Conservation (phyloP, 2,888 invertebrate species). For the Oscheius sp. region DNA sequence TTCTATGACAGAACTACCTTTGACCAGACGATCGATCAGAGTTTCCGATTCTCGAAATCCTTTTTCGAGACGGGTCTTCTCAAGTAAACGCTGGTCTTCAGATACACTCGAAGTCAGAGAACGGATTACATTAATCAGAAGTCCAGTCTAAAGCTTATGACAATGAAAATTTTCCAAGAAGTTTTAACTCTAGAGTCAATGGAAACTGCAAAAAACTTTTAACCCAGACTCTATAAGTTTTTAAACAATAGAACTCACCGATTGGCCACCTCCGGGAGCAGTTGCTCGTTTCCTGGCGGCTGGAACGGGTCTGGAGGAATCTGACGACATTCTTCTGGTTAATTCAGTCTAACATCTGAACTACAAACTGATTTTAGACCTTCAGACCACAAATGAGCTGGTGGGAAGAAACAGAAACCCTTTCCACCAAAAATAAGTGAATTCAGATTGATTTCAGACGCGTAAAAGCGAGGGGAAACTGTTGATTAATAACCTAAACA, state of each 20-base stretch:
- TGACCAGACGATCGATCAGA: conserved; percentile 87
- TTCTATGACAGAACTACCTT: conserved; percentile 75
- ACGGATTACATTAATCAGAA: conserved; percentile 91
- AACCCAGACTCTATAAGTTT: too few species aligned
- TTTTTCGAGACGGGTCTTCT: conserved; percentile 91
- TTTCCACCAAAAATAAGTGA: too few species aligned
- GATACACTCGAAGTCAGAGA: conserved; percentile 89
- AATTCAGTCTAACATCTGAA: neutral
- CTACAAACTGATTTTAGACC: neutral
- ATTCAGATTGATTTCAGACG: too few species aligned
- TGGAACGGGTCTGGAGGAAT: conserved; percentile 28
- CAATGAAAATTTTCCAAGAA: neutral
- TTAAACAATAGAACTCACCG: conserved; percentile 19
- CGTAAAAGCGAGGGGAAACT: too few species aligned
- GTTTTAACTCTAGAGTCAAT: too few species aligned
- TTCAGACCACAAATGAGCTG: too few species aligned
- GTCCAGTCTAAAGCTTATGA: conserved; percentile 51
- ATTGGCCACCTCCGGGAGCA: conserved; percentile 15
- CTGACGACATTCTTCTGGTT: conserved; percentile 3
- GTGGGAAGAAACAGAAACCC: too few species aligned
- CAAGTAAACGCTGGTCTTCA: conserved; percentile 87
- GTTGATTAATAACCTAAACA: too few species aligned
- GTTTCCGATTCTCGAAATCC: conserved; percentile 92
- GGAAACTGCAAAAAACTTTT: too few species aligned
- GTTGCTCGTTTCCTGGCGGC: conserved; percentile 21